Percentiles rank a stretch among this genome's conserved stretches.
Evolutionary conservation across 1,140 invertebrate species (phyloP).

Genomic region (Pseudomyrmex sp.): DNA sequence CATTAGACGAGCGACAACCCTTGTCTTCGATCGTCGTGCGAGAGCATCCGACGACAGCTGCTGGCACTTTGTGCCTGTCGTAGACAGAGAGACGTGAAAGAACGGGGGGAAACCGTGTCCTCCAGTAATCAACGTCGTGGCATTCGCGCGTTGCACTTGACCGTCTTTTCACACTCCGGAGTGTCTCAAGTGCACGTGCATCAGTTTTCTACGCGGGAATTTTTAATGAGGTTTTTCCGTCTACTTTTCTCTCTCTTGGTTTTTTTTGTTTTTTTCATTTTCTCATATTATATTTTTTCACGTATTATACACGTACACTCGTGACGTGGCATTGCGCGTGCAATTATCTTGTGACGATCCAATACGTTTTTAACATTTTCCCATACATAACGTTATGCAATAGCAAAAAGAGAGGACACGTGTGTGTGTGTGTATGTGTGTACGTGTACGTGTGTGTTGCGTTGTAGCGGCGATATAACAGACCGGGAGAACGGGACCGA

Average conservation of each 20-base stretch:
- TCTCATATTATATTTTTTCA: conserved; percentile 9
- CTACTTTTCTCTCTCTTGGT: background rate
- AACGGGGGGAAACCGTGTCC: background rate
- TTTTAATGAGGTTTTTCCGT: conserved; percentile 40
- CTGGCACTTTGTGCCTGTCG: conserved; percentile 24
- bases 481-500: conserved; percentile 37
- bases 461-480: conserved; percentile 3
- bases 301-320: background rate
- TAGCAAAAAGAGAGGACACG: conserved; percentile 14
- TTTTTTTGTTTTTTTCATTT: background rate
- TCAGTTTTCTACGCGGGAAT: conserved; percentile 26
- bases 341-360: background rate
- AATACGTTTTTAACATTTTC: conserved; percentile 12
- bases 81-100: background rate
- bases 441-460: background rate
- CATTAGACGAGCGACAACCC: conserved; percentile 39
- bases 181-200: conserved; percentile 36
- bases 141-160: conserved; percentile 34
- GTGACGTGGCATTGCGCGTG: background rate
- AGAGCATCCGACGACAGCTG: background rate
- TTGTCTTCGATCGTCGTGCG: conserved; percentile 36
- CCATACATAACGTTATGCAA: background rate
- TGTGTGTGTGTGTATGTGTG: background rate
- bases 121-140: conserved; percentile 39
- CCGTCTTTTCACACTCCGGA: conserved; percentile 55